Evolutionary conservation across 2,797 vertebrate genomes (phyloP).

Genomic region (Bucorvus abyssinicus): DNA sequence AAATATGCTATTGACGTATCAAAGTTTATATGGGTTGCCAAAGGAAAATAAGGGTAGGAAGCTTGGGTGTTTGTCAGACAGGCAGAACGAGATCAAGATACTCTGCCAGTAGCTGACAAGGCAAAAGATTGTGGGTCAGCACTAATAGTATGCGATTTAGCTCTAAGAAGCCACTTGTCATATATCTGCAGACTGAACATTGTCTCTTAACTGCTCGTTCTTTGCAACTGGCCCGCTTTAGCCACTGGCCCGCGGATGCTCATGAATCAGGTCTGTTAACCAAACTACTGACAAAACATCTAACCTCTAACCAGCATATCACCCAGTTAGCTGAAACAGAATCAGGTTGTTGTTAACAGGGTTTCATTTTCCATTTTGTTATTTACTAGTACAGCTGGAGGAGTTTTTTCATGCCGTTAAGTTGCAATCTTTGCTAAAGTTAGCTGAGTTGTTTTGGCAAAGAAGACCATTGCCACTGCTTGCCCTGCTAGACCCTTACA

Average conservation of each 20-base stretch:
- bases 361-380: constrained; percentile 61
- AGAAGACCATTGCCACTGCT: constrained; percentile 2
- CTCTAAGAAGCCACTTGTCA: constrained; percentile 24
- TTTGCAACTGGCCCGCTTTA: neutral
- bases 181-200: neutral
- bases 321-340: constrained; percentile 13
- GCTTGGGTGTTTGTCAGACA: constrained; percentile 1
- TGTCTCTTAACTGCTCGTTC: neutral
- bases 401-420: constrained; percentile 46
- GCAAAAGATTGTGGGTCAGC: constrained; percentile 17
- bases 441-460: constrained; percentile 19
- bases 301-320: constrained; percentile 22
- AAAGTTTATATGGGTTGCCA: neutral
- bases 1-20: constrained; percentile 34
- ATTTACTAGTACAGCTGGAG: constrained; percentile 61
- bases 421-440: constrained; percentile 52
- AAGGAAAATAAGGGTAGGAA: constrained; percentile 22
- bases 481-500: constrained; percentile 48
- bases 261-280: neutral
- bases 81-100: neutral
- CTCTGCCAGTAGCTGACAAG: constrained; percentile 23
- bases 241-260: rapidly evolving
- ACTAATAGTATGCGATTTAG: constrained; percentile 17
- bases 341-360: neutral
- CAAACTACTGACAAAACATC: neutral